A percentile compares a stretch with the other conserved stretches of the same genome.
Evolutionary conservation across 2,797 vertebrate species (phyloP).

Genomic region (Tragelaphus eurycerus): DNA sequence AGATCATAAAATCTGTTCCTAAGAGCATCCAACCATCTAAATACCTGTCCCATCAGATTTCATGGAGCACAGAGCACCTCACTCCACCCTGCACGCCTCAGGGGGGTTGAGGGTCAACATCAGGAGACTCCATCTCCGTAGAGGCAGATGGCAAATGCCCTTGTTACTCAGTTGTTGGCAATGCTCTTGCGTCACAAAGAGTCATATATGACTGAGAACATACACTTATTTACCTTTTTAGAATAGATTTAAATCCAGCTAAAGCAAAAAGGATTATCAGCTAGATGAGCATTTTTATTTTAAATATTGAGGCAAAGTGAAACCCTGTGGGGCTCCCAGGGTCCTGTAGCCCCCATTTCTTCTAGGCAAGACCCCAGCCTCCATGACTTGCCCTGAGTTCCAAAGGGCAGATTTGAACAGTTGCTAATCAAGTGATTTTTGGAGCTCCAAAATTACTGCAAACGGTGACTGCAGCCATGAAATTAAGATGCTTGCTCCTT

Average conservation of each 20-base stretch:
- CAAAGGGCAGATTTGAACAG: neutral
- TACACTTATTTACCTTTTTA: neutral
- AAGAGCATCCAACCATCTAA: neutral
- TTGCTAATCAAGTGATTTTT: neutral
- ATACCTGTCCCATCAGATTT: neutral
- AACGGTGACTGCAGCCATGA: neutral
- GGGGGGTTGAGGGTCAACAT: neutral
- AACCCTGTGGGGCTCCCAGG: neutral
- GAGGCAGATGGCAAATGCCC: neutral
- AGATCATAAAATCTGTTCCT: neutral
- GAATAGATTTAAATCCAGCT: neutral
- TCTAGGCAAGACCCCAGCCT: neutral
- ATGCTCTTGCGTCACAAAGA: neutral
- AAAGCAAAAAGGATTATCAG: neutral
- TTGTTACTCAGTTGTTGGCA: neutral
- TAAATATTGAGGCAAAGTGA: neutral
- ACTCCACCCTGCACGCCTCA: neutral
- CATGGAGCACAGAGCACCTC: neutral
- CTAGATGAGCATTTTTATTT: neutral
- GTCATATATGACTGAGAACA: neutral
- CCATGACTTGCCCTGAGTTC: neutral
- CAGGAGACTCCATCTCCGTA: accelerated
- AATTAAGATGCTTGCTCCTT: neutral
- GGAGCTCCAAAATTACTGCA: neutral
- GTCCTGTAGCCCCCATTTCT: neutral